These are phyloP conservation scores for Callaeas wilsoni DNA, from an alignment of 2,113 vertebrate genomes.

Conservation along the genomic window DNA sequence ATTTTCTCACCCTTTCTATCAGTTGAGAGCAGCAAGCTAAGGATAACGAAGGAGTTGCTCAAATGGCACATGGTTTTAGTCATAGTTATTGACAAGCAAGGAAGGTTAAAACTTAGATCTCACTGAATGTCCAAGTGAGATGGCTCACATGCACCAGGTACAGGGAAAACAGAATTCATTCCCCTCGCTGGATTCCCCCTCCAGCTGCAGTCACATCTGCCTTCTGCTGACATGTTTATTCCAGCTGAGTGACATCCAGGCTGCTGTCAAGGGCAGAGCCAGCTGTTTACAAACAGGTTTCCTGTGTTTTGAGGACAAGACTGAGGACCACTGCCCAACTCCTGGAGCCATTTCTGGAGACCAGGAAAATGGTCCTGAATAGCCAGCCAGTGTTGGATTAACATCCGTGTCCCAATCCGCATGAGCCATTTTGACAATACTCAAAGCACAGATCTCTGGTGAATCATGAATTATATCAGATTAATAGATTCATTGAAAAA, in stretches of 20 bases:
- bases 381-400: not conserved
- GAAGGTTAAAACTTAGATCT: not conserved
- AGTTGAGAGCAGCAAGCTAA: not conserved
- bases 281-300: not conserved
- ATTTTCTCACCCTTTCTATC: not conserved
- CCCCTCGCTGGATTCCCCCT: not conserved
- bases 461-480: not conserved
- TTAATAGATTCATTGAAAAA: not conserved
- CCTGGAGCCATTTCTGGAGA: not conserved
- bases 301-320: not conserved
- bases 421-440: accelerated
- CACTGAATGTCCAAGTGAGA: not conserved
- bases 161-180: not conserved
- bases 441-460: not conserved
- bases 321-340: not conserved
- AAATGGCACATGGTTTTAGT: not conserved
- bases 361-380: not conserved
- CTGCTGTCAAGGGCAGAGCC: not conserved
- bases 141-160: accelerated
- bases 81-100: not conserved
- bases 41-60: not conserved
- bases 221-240: not conserved
- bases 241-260: not conserved
- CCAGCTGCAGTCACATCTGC: not conserved
- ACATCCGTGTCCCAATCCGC: accelerated